These are phyloP conservation scores for Andinoacara biseriatus DNA, from an alignment of 2,113 vertebrate genomes.

Conservation along the genomic window DNA sequence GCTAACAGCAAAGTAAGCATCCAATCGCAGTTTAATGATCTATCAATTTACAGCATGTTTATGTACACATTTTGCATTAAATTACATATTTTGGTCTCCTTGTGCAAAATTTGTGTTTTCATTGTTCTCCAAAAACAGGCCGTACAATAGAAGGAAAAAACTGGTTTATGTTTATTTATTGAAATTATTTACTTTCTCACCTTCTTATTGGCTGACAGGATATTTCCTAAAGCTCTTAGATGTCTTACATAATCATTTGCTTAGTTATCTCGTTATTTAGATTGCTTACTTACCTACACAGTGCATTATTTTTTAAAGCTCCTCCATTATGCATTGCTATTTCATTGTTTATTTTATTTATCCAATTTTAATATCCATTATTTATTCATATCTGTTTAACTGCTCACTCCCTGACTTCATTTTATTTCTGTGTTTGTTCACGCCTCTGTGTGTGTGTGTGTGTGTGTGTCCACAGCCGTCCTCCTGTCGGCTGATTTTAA, in stretches of 20 bases:
- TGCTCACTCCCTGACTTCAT: not conserved
- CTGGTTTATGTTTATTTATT: not conserved
- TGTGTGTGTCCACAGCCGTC: not conserved
- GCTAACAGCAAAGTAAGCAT: not conserved
- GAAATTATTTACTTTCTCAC: not conserved
- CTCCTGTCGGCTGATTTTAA: slow-evolving; percentile 20
- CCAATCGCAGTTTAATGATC: not conserved
- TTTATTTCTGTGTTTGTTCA: not conserved
- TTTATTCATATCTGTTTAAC: slow-evolving; percentile 16
- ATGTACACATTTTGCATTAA: not conserved
- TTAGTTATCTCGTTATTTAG: not conserved
- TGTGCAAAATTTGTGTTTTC: not conserved
- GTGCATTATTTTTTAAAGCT: not conserved
- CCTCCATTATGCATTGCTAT: not conserved
- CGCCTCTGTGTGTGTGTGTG: not conserved
- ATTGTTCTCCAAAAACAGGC: not conserved
- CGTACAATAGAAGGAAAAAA: too few relatives aligned
- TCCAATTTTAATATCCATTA: slow-evolving; percentile 6
- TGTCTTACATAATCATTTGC: not conserved
- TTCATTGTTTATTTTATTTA: slow-evolving; percentile 11
- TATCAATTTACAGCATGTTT: not conserved
- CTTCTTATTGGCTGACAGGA: not conserved
- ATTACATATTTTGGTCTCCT: not conserved
- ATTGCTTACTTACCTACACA: slow-evolving; percentile 6
- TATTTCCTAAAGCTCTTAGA: not conserved